These are phyloP conservation scores for Callocephalon fimbriatum DNA, from an alignment of 2,113 vertebrate genomes.

Conservation along the genomic window DNA sequence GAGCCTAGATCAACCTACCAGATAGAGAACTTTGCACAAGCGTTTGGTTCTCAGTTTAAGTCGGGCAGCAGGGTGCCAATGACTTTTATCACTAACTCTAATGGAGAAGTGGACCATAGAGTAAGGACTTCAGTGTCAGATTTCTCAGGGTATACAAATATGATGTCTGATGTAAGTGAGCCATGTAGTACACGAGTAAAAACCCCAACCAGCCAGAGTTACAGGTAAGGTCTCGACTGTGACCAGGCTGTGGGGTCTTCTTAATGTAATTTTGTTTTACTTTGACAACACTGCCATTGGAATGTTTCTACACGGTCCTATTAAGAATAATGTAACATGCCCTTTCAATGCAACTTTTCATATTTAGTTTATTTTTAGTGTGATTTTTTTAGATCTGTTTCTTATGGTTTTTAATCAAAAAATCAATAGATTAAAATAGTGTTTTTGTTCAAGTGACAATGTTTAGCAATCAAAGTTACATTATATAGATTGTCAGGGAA, in stretches of 20 bases:
- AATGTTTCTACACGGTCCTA: constrained; percentile 96
- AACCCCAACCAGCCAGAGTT: constrained; percentile 98
- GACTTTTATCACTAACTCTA: constrained; percentile 90
- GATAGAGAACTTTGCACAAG: constrained; percentile 99
- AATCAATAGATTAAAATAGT: constrained; percentile 81
- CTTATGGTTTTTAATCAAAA: constrained; percentile 92
- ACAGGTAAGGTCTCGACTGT: constrained; percentile 92
- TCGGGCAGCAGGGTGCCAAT: constrained; percentile 95
- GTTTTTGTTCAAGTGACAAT: constrained; percentile 83
- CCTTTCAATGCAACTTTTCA: constrained; percentile 98
- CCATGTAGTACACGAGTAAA: constrained; percentile 98
- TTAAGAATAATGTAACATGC: constrained; percentile 97
- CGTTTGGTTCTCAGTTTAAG: constrained; percentile 99
- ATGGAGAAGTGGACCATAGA: constrained; percentile 92
- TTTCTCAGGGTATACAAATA: constrained; percentile 99
- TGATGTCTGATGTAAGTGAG: constrained; percentile 98
- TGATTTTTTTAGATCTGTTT: constrained; percentile 87
- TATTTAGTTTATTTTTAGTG: constrained; percentile 90
- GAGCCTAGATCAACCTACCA: constrained; percentile 92
- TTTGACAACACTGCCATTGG: constrained; percentile 98
- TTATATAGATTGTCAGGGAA: constrained; percentile 94
- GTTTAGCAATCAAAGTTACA: constrained; percentile 94
- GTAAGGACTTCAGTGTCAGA: constrained; percentile 98
- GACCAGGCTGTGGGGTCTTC: constrained; percentile 81
- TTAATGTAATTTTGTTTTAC: constrained; percentile 87